Percentiles rank a stretch among this genome's conserved stretches.
Conservation (phyloP, 2,888 invertebrate genomes). For the Sarcophaga variegata region DNA sequence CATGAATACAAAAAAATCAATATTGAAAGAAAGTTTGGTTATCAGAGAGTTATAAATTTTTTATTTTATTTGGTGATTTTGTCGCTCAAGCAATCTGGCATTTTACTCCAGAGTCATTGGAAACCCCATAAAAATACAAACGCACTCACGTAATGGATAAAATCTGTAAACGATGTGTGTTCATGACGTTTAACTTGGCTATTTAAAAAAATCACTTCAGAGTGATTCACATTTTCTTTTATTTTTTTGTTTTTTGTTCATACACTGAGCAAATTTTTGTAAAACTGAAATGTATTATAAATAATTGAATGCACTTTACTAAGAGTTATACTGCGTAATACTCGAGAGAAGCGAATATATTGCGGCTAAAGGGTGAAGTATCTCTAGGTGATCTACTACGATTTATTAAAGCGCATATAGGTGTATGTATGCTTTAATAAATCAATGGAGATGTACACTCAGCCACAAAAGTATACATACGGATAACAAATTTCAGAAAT, state of each 20-base stretch:
- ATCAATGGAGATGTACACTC: no score
- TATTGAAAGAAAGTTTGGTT: no score
- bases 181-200: slow-evolving; percentile 63
- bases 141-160: neutral
- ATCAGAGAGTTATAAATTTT: neutral
- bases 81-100: neutral
- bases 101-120: neutral
- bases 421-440: no score
- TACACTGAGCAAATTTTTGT: neutral
- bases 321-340: no score
- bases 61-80: neutral
- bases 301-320: no score
- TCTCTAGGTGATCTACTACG: no score
- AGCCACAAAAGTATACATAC: no score
- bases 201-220: slow-evolving; percentile 52
- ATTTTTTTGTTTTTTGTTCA: neutral
- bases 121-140: slow-evolving; percentile 20
- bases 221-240: slow-evolving; percentile 39
- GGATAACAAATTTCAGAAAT: no score
- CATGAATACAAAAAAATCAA: no score
- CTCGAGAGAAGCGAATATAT: no score
- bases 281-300: neutral
- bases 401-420: no score
- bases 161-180: slow-evolving; percentile 40
- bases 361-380: no score